Percentiles rank a stretch among this genome's conserved stretches.
phyloP scores from a whole-genome alignment of 2,113 vertebrate genomes.

The Vimba vimba region DNA sequence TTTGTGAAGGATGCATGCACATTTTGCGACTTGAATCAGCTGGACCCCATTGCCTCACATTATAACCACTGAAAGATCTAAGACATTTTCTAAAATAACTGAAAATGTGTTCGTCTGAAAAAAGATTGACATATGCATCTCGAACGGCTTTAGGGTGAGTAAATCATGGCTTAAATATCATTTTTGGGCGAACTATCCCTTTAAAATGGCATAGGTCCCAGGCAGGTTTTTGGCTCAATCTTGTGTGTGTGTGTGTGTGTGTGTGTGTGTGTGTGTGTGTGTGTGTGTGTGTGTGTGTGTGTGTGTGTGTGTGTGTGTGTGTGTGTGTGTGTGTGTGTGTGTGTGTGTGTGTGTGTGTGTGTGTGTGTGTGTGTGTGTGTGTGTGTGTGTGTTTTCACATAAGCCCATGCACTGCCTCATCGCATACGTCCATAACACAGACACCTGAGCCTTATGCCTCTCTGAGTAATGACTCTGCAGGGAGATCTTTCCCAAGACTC shows the following conservation, averaged over 20 bases:
- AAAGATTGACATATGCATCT: too few relatives aligned
- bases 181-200: too few relatives aligned
- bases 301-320: not conserved
- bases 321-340: not conserved
- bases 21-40: too few relatives aligned
- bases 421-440: conserved; percentile 14
- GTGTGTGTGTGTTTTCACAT: not conserved
- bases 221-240: not conserved
- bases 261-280: not conserved
- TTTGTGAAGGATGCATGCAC: too few relatives aligned
- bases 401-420: conserved; percentile 10
- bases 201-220: not conserved
- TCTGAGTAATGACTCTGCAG: conserved; percentile 45
- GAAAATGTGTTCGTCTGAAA: too few relatives aligned
- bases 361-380: not conserved
- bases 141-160: too few relatives aligned
- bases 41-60: too few relatives aligned
- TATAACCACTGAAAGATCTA: too few relatives aligned
- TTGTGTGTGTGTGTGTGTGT: not conserved
- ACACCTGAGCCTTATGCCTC: conserved; percentile 44
- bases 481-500: conserved; percentile 30
- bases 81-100: too few relatives aligned
- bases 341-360: not conserved
- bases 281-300: not conserved
- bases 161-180: too few relatives aligned